Base-by-base conservation (phyloP, 2,113 vertebrate genomes). In the Hipposideros armiger region DNA sequence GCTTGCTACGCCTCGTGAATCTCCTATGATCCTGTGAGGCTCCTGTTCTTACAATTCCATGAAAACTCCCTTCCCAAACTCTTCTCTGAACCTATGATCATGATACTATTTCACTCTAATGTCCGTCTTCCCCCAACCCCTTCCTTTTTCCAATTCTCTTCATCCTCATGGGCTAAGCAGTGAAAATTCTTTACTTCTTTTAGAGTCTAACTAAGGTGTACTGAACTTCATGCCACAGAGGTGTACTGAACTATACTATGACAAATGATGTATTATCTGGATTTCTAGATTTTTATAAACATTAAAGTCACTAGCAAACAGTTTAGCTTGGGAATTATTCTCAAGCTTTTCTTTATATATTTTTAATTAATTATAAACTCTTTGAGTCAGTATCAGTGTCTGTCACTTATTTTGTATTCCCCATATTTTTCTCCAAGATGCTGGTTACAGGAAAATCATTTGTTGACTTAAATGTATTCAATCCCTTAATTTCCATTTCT, bases 291-390 rank as follows among this genome's bases (percentile, higher is more conserved):
- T 50, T 84, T 52, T 52, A 69, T 36, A 52, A 56, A 45, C 30
- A 19, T 30, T 50, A 45, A 89, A 87, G 16, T 58, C 60, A 42
- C 28, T 40, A 80, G 20, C 47, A 96, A 19, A 54, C 4, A 69
- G 60, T 30, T 45, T 47, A 85, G 28, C 47, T 92, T 85, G 66
- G 80, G 5, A 50, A 50, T 91, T 83, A 56, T 90, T 26, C 47
- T 91, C 19, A 90, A 70, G 4, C 2, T 72, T 54, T 91, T 54
- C 88, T 64, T 20, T 47, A 77, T 36, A 74, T 47, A 47, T 4
- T 62, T 76, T 52, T 86, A 91, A 69, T 70, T 42, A 73, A 47
- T 32, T 76, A 40, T 50, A 42, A 32, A 82, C 5, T 40, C 52
- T 76, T 66, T 32, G 1, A 36, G 32, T 9, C 15, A 87, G 5